Conservation (phyloP, 2,888 invertebrate species). For the Idaea aversata region DNA sequence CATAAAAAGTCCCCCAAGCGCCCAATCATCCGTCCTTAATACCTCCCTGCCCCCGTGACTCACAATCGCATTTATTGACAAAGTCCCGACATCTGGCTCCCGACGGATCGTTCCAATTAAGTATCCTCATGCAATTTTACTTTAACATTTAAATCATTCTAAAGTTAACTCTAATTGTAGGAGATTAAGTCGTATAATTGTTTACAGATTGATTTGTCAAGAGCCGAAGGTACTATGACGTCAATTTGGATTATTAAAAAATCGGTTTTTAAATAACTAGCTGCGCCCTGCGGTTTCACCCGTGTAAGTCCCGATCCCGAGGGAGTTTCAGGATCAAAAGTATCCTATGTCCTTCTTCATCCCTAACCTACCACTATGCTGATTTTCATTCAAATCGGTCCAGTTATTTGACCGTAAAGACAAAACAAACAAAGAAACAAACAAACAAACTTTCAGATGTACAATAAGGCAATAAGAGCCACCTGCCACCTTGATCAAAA, state of each 20-base stretch:
- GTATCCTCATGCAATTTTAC: conserved; percentile 36
- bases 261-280: conserved; percentile 16
- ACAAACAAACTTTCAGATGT: too few species aligned
- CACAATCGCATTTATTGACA: conserved; percentile 62
- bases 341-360: too few species aligned
- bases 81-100: conserved; percentile 54
- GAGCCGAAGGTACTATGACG: conserved; percentile 30
- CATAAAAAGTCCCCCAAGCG: too few species aligned
- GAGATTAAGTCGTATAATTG: conserved; percentile 16
- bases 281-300: too few species aligned
- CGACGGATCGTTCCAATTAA: conserved; percentile 59
- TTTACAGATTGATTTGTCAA: conserved; percentile 17
- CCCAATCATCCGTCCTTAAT: conserved; percentile 12
- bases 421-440: too few species aligned
- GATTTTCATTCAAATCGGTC: too few species aligned
- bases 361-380: too few species aligned
- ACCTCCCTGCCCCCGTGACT: conserved; percentile 28
- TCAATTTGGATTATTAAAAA: conserved; percentile 50
- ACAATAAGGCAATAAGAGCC: too few species aligned
- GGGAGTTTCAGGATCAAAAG: too few species aligned
- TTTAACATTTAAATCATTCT: conserved; percentile 8
- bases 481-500: too few species aligned
- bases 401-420: too few species aligned
- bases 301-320: too few species aligned
- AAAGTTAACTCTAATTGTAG: conserved; percentile 28